Evolutionary conservation across 2,888 invertebrate species (phyloP).

Genomic region (Branchipolynoe longqiensis): DNA sequence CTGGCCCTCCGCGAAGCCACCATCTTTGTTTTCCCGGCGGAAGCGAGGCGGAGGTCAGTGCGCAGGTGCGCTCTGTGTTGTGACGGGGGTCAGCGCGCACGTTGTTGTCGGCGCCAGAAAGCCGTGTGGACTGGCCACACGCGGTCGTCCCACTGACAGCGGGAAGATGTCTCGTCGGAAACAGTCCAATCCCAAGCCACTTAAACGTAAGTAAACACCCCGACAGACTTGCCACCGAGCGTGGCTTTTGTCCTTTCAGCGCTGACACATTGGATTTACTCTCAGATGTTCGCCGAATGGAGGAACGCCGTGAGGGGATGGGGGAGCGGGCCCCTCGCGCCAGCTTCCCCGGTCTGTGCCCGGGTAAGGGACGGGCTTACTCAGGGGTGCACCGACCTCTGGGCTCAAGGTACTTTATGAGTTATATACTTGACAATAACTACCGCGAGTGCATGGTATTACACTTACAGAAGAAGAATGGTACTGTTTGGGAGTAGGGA

Average conservation of each 20-base stretch:
- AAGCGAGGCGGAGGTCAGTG: constrained; percentile 59
- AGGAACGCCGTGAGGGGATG: not conserved
- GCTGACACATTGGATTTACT: constrained; percentile 11
- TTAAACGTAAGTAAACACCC: constrained; percentile 61
- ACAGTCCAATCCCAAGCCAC: constrained; percentile 63
- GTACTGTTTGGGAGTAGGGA: too few relatives aligned
- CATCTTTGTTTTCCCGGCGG: constrained; percentile 51
- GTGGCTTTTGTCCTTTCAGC: constrained; percentile 19
- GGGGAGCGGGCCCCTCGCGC: not conserved
- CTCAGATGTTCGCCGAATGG: not conserved
- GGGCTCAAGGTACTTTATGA: too few relatives aligned
- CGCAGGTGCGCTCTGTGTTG: constrained; percentile 58
- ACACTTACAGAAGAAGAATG: too few relatives aligned
- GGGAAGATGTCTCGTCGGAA: constrained; percentile 62
- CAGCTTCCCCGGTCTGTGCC: not conserved
- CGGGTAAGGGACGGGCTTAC: not conserved
- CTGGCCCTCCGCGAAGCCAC: constrained; percentile 21
- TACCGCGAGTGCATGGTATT: too few relatives aligned
- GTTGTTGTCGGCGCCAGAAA: constrained; percentile 47
- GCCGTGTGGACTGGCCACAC: constrained; percentile 45
- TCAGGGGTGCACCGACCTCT: not conserved
- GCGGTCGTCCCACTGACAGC: not conserved
- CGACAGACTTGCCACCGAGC: not conserved
- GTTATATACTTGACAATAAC: too few relatives aligned
- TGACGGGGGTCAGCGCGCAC: constrained; percentile 61